Evolutionary conservation across 1,140 invertebrate genomes (phyloP).

Genomic region (Stegodyphus dumicola): DNA sequence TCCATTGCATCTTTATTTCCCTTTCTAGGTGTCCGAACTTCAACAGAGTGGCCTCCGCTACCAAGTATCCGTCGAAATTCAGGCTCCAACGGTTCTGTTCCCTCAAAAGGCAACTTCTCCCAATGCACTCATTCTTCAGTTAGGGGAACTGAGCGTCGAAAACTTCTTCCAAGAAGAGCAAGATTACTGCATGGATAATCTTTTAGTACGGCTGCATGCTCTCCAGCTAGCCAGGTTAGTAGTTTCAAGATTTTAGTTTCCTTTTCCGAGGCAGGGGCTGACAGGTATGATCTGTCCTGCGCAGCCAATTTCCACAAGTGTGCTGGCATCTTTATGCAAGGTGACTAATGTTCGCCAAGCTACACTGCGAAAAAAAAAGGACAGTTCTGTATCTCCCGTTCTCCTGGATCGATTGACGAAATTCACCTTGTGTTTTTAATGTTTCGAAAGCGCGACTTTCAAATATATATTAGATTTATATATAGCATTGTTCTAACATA

Average conservation of each 20-base stretch:
- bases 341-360: no score
- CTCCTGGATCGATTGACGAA: no score
- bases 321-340: no score
- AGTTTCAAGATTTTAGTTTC: not conserved
- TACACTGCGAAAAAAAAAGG: no score
- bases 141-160: slow-evolving; percentile 80
- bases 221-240: slow-evolving; percentile 74
- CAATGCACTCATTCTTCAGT: slow-evolving; percentile 81
- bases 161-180: slow-evolving; percentile 80
- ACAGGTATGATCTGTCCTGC: no score
- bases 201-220: slow-evolving; percentile 76
- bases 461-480: no score
- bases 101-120: slow-evolving; percentile 84
- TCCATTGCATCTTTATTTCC: slow-evolving; percentile 31
- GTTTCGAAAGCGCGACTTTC: no score
- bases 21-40: slow-evolving; percentile 72
- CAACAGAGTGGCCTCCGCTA: slow-evolving; percentile 75
- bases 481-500: no score
- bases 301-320: no score
- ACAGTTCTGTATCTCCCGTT: no score
- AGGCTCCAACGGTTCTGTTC: slow-evolving; percentile 79
- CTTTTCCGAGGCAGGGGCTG: no score
- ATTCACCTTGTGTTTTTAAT: no score
- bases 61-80: slow-evolving; percentile 78
- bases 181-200: slow-evolving; percentile 74